Base-by-base conservation (phyloP, 2,113 vertebrate genomes). In the Strix uralensis region DNA sequence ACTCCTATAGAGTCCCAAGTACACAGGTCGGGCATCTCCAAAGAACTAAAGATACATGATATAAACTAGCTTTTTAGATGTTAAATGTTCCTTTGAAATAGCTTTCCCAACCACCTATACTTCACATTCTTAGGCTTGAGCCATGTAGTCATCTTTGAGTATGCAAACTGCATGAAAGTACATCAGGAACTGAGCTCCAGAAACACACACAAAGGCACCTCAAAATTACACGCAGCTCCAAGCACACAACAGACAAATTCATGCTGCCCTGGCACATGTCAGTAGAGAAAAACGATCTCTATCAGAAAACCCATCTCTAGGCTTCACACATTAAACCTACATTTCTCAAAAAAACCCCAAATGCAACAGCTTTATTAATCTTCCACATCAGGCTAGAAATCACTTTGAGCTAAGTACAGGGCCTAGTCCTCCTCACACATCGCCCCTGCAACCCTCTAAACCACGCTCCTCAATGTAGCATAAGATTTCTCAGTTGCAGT, bases 401-500 rank as follows among this genome's bases (percentile, higher is more conserved):
- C 20, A 26, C 30, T 34, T 15, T 29, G 10, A 70, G 36, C 40
- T 23, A 23, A 5, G 15, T 21, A 13, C n/a, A 86, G 23, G 30
- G 18, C 57, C 92, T 23, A 62, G 38, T 36, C 32, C n/a, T 82
- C n/a, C 34, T 61, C 55, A 72, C 25, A 23, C 19, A 16, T 5
- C 27, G 17, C 19, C 40, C 0, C 0, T 11, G 10, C 21, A 32
- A 30, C 16, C 14, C 57, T 61, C 19, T 49, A 66, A 66, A 22
- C 34, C 30, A 58, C 19, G 18, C 21, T 71, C 25, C 5, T 29
- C 11, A 23, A 2, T 0, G 5, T 7, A 15, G 40, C 15, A 0
- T 4, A 25, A 54, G 6, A 69, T 32, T 81, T 47, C 59, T 46
- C 26, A 29, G 25, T 0, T 57, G 52, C 26, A 75, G 38, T 15